Evolutionary conservation across 2,113 vertebrate genomes (phyloP).

Genomic region (Podarcis cretensis): DNA sequence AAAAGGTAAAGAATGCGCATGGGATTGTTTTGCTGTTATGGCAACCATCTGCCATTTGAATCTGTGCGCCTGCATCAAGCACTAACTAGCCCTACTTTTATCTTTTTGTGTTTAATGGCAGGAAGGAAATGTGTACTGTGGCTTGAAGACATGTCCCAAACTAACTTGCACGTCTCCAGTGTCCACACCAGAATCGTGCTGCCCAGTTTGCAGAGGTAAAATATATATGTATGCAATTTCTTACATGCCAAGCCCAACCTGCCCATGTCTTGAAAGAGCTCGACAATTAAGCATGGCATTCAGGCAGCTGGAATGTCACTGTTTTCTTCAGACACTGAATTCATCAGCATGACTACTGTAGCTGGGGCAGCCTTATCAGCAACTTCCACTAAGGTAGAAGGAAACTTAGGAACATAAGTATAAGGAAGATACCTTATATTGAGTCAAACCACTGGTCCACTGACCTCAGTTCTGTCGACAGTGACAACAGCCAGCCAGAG

Average conservation of each 20-base stretch:
- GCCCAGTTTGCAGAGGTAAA: conserved; percentile 81
- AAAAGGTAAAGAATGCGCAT: background rate
- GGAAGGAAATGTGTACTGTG: conserved; percentile 84
- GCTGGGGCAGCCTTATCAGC: background rate
- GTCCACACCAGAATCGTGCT: conserved; percentile 80
- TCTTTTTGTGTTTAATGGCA: conserved; percentile 60
- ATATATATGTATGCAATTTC: background rate
- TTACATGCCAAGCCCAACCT: background rate
- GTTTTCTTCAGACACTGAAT: background rate
- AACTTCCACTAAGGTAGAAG: background rate
- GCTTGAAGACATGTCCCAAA: conserved; percentile 82
- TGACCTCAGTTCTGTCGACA: too few species aligned
- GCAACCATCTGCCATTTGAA: background rate
- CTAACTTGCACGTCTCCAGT: conserved; percentile 79
- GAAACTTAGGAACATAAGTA: too few species aligned
- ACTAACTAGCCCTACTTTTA: conserved; percentile 4
- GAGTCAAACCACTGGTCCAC: too few species aligned
- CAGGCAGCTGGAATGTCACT: background rate
- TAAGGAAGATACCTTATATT: too few species aligned
- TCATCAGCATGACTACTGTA: background rate
- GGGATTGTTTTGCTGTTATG: background rate
- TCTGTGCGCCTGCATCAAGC: accelerated
- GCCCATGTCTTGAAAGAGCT: accelerated
- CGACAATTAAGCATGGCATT: background rate
- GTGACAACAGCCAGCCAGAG: too few species aligned